Evolutionary conservation across 1,140 invertebrate genomes (phyloP).

Genomic region (Drosophila ficusphila): DNA sequence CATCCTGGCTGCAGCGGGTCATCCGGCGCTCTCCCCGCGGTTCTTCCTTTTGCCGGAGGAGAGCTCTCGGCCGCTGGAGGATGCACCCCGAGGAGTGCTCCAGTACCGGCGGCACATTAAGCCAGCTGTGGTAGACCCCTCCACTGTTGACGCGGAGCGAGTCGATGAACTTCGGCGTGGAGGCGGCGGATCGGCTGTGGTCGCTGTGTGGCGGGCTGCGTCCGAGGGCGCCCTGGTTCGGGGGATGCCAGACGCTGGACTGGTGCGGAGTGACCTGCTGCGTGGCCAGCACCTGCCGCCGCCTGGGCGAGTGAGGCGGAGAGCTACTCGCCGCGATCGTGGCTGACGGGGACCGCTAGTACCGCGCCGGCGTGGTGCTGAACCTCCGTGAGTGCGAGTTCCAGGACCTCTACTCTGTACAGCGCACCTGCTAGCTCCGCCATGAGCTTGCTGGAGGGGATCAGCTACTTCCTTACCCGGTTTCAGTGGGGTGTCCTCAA

Average conservation of each 20-base stretch:
- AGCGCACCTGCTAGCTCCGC: constrained; percentile 84
- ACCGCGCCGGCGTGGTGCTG: constrained; percentile 83
- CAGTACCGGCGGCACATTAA: background rate
- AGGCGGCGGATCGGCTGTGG: constrained; percentile 86
- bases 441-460: constrained; percentile 86
- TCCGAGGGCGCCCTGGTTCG: constrained; percentile 84
- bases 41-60: background rate
- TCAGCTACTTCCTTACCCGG: constrained; percentile 86
- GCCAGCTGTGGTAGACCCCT: background rate
- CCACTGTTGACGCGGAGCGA: constrained; percentile 28
- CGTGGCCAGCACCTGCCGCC: constrained; percentile 85
- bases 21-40: background rate
- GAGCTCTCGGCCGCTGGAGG: background rate
- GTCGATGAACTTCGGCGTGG: constrained; percentile 85
- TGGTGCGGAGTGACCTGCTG: constrained; percentile 85
- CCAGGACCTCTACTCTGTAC: constrained; percentile 85
- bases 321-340: constrained; percentile 86
- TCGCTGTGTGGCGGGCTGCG: constrained; percentile 86
- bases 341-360: constrained; percentile 85
- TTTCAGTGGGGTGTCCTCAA: constrained; percentile 84
- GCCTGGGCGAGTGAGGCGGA: constrained; percentile 85
- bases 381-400: constrained; percentile 77
- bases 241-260: constrained; percentile 85
- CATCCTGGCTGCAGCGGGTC: background rate
- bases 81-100: background rate